Evolutionary conservation across 2,797 vertebrate genomes (phyloP).

Genomic region (Siniperca undulata): DNA sequence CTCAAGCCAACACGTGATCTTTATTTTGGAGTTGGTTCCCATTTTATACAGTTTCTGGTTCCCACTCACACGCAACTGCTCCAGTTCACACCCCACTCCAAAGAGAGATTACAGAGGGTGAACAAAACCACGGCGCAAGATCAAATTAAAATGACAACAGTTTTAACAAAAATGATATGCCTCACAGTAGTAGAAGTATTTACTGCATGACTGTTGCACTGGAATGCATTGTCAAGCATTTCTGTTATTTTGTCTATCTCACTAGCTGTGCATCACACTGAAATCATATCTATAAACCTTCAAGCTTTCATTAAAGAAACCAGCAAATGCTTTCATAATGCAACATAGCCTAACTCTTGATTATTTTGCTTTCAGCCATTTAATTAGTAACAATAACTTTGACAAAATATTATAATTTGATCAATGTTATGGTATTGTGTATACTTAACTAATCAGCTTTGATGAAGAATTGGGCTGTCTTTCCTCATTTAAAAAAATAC

Average conservation of each 20-base stretch:
- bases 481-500: not conserved
- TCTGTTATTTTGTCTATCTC: not conserved
- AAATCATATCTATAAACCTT: not conserved
- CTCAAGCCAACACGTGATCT: conserved; percentile 68
- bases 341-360: not conserved
- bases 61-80: conserved; percentile 8
- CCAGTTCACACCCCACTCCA: not conserved
- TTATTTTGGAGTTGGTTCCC: conserved; percentile 68
- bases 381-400: not conserved
- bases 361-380: not conserved
- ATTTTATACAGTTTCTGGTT: not conserved
- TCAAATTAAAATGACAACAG: not conserved
- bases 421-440: too few relatives aligned
- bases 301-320: not conserved
- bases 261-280: not conserved
- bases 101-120: not conserved
- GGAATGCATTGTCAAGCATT: not conserved
- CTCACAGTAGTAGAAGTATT: not conserved
- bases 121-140: not conserved
- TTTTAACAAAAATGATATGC: not conserved
- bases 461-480: not conserved
- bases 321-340: not conserved
- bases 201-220: not conserved
- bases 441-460: too few relatives aligned
- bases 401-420: not conserved